phyloP scores from a whole-genome alignment of 2,888 invertebrate species.

The Apodemia mormo region DNA sequence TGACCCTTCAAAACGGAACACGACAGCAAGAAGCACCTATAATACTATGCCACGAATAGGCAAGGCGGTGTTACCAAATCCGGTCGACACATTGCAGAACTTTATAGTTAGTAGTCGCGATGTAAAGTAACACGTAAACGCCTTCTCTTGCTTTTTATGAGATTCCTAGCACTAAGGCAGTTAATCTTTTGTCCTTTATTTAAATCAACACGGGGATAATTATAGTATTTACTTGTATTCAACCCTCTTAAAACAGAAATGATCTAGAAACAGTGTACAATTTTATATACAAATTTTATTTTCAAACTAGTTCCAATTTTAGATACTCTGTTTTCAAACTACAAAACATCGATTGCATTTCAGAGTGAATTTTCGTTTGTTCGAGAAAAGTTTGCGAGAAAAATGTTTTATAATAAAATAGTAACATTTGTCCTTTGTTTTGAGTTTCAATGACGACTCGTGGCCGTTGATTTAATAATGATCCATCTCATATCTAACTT shows the following conservation, averaged over 20 bases:
- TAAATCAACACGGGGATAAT: background rate
- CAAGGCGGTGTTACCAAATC: too few species aligned
- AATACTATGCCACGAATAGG: too few species aligned
- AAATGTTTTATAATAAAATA: conserved; percentile 22
- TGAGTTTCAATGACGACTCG: conserved; percentile 48
- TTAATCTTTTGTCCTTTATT: too few species aligned
- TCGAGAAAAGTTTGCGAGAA: background rate
- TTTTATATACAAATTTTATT: conserved; percentile 2
- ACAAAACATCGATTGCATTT: conserved; percentile 37
- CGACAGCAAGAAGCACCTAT: too few species aligned
- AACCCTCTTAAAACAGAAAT: conserved; percentile 1
- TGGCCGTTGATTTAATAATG: conserved; percentile 52
- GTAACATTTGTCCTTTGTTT: conserved; percentile 45
- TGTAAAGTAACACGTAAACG: too few species aligned
- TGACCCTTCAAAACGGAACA: too few species aligned
- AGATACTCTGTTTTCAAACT: conserved; percentile 30
- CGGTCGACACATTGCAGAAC: too few species aligned
- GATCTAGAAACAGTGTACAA: background rate
- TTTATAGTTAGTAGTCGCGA: too few species aligned
- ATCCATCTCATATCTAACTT: conserved; percentile 52
- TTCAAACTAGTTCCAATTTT: conserved; percentile 9
- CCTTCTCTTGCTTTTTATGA: too few species aligned
- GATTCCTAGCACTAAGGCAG: too few species aligned
- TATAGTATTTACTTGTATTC: background rate
- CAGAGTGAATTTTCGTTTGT: conserved; percentile 20